Evolutionary conservation across 2,797 vertebrate genomes (phyloP).

Genomic region (Bradypus variegatus): DNA sequence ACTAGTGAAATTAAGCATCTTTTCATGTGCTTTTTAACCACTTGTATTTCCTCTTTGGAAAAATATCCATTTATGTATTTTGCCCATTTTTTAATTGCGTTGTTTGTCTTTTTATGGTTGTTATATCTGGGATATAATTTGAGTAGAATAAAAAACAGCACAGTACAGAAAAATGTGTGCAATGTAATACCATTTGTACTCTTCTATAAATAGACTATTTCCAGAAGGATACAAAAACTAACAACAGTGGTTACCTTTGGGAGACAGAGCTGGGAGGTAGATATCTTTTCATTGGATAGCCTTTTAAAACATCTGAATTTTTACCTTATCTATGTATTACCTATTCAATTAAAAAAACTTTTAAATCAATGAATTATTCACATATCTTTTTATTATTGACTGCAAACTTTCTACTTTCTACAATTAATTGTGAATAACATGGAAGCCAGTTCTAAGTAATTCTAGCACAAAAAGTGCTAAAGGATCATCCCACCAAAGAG

Average conservation of each 20-base stretch:
- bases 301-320: constrained; percentile 7
- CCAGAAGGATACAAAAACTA: neutral
- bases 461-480: neutral
- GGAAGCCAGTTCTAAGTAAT: neutral
- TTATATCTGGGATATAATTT: neutral
- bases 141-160: neutral
- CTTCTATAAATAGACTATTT: neutral
- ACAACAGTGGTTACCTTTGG: neutral
- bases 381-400: neutral
- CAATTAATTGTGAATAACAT: neutral
- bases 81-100: too few species aligned
- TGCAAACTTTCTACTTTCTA: neutral
- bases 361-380: constrained; percentile 1
- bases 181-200: neutral
- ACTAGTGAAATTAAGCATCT: too few species aligned
- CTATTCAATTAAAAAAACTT: neutral
- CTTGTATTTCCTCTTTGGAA: too few species aligned
- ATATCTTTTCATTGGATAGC: neutral
- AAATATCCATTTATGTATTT: too few species aligned
- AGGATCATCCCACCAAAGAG: neutral
- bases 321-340: neutral
- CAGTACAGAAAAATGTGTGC: neutral
- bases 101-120: too few species aligned
- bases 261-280: neutral
- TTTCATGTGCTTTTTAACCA: too few species aligned